phyloP scores from a whole-genome alignment of 2,888 invertebrate species.

The Masnerella sp. region DNA sequence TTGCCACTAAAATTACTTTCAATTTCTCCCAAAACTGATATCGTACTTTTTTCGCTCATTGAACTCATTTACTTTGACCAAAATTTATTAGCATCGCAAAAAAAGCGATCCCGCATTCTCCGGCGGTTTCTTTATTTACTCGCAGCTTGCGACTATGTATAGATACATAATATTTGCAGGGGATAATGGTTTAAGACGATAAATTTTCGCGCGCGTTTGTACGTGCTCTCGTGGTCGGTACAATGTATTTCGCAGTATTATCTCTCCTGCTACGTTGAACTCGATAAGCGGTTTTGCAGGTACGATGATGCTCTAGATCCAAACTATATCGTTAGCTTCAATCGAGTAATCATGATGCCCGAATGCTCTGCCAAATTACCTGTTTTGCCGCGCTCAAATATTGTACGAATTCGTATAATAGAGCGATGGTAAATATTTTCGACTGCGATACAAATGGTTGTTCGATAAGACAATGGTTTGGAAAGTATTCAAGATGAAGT shows the following conservation, averaged over 20 bases:
- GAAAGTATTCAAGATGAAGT: too few relatives aligned
- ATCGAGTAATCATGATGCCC: conserved; percentile 50
- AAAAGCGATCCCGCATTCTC: conserved; percentile 7
- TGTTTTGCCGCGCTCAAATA: conserved; percentile 23
- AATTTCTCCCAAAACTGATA: not conserved
- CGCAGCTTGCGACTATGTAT: conserved; percentile 1
- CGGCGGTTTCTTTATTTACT: conserved; percentile 13
- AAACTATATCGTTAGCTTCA: conserved; percentile 44
- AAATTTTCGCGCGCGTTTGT: conserved; percentile 31
- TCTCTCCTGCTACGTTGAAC: conserved; percentile 28
- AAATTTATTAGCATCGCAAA: conserved; percentile 9
- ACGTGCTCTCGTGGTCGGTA: conserved; percentile 14
- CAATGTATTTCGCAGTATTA: conserved; percentile 36
- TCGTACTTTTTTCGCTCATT: not conserved
- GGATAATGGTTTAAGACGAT: conserved; percentile 42
- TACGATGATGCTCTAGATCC: conserved; percentile 45
- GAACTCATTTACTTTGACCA: too few relatives aligned
- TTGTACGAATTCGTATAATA: conserved; percentile 22
- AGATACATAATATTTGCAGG: conserved; percentile 39
- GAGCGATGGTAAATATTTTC: too few relatives aligned
- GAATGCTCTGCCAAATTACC: conserved; percentile 47
- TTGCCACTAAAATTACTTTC: too few relatives aligned
- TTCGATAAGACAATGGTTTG: too few relatives aligned
- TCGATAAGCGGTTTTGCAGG: conserved; percentile 51
- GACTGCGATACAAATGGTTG: too few relatives aligned